phyloP scores from a whole-genome alignment of 2,797 vertebrate species.

The Vipera latastei region DNA sequence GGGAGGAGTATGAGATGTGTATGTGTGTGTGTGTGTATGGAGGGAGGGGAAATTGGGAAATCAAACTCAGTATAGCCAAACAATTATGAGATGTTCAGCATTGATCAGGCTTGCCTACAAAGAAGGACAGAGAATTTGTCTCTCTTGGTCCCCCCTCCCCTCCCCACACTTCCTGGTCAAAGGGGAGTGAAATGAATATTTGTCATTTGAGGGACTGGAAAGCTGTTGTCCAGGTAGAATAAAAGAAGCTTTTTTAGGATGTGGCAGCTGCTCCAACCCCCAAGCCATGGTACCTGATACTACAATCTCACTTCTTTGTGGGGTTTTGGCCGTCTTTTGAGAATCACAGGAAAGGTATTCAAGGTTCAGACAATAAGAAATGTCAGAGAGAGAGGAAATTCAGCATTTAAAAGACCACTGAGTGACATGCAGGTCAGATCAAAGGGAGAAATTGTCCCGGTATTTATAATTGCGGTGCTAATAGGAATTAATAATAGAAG shows the following conservation, averaged over 20 bases:
- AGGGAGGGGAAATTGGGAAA: slow-evolving; percentile 64
- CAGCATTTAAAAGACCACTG: slow-evolving; percentile 73
- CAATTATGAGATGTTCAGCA: slow-evolving; percentile 75
- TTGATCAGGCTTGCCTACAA: slow-evolving; percentile 45
- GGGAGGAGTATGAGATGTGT: slow-evolving; percentile 64
- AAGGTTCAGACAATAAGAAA: slow-evolving; percentile 73
- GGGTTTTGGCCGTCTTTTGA: slow-evolving; percentile 69
- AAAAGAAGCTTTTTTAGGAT: slow-evolving; percentile 74
- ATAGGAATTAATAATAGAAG: slow-evolving; percentile 70
- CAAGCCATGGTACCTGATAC: slow-evolving; percentile 77
- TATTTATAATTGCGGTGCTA: slow-evolving; percentile 74
- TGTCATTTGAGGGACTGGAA: slow-evolving; percentile 59
- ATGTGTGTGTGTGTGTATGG: slow-evolving; percentile 32
- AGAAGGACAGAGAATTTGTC: slow-evolving; percentile 62
- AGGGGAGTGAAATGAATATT: slow-evolving; percentile 63
- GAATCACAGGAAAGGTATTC: slow-evolving; percentile 71
- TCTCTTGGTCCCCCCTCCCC: slow-evolving; percentile 21
- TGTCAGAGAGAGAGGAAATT: slow-evolving; percentile 70
- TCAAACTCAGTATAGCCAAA: slow-evolving; percentile 66
- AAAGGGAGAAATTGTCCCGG: slow-evolving; percentile 74
- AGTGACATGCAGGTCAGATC: slow-evolving; percentile 74
- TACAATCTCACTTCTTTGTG: slow-evolving; percentile 62
- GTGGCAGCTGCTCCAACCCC: slow-evolving; percentile 71
- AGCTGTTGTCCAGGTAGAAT: slow-evolving; percentile 68
- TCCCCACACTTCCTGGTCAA: slow-evolving; percentile 51